Evolutionary conservation across 2,888 invertebrate species (phyloP).

Genomic region (Gymnocheta viridis): DNA sequence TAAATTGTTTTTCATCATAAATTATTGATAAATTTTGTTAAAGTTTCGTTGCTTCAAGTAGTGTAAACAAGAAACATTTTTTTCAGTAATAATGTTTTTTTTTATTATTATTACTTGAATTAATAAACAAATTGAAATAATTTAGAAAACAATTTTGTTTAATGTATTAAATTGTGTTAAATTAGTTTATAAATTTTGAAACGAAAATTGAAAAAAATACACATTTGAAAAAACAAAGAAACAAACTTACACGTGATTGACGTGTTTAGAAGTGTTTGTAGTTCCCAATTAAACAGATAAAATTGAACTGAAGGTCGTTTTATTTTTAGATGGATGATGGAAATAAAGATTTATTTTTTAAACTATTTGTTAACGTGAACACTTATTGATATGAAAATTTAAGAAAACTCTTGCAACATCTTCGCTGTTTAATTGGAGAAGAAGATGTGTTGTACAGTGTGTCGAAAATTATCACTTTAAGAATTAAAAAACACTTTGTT

Average conservation of each 20-base stretch:
- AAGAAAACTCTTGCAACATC: background rate
- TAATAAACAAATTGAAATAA: slow-evolving; percentile 4
- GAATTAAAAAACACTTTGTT: no score
- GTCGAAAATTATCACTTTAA: no score
- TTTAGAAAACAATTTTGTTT: background rate
- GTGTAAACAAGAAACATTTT: background rate
- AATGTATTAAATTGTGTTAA: slow-evolving; percentile 19
- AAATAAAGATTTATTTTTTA: background rate
- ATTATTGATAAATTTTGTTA: background rate
- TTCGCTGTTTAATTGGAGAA: background rate
- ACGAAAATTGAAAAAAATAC: background rate
- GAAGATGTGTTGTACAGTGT: background rate
- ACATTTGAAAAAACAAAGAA: background rate
- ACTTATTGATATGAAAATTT: background rate
- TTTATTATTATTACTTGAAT: background rate
- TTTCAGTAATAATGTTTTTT: background rate
- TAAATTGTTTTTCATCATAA: background rate
- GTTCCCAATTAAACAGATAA: slow-evolving; percentile 19
- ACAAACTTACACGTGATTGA: background rate
- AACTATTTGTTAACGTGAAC: background rate
- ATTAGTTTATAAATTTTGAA: background rate
- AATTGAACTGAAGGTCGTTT: background rate
- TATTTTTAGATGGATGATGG: background rate
- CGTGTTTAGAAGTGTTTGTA: background rate
- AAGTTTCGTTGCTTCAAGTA: background rate